Conservation (phyloP, 2,888 invertebrate species). For the Deroplatys truncata region DNA sequence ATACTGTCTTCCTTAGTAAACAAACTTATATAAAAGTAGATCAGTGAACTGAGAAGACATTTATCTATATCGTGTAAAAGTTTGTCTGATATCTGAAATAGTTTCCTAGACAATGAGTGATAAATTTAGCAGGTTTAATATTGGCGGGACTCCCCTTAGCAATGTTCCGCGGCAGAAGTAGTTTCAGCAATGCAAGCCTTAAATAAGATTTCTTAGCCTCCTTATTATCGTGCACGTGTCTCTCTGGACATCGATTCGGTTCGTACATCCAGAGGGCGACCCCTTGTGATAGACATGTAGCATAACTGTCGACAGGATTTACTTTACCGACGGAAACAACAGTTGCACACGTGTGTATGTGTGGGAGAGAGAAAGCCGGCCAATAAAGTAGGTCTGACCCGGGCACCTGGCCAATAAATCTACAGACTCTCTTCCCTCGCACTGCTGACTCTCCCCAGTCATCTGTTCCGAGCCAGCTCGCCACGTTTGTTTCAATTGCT, state of each 20-base stretch:
- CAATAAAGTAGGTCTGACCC: slow-evolving; percentile 12
- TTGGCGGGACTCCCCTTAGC: too few species aligned
- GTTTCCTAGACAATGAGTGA: too few species aligned
- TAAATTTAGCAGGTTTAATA: too few species aligned
- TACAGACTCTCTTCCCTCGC: background rate
- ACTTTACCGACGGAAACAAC: background rate
- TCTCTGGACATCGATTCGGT: background rate
- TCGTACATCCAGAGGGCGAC: background rate
- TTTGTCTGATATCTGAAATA: too few species aligned
- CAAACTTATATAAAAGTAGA: too few species aligned
- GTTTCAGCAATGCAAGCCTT: background rate
- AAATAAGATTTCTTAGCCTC: background rate
- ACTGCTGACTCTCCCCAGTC: background rate
- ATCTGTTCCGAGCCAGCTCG: slow-evolving; percentile 14
- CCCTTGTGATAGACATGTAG: background rate
- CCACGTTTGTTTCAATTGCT: slow-evolving; percentile 23
- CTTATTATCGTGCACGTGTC: background rate
- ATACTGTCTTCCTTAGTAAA: too few species aligned
- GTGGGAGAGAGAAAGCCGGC: background rate
- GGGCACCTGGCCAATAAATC: slow-evolving; percentile 1
- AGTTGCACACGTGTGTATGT: background rate
- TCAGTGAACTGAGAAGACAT: too few species aligned
- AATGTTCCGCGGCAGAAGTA: too few species aligned
- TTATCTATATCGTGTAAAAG: too few species aligned
- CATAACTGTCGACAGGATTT: background rate